A percentile compares a stretch with the other conserved stretches of the same genome.
Conservation (phyloP, 2,888 invertebrate species). For the Sphaeridia pumilis region DNA sequence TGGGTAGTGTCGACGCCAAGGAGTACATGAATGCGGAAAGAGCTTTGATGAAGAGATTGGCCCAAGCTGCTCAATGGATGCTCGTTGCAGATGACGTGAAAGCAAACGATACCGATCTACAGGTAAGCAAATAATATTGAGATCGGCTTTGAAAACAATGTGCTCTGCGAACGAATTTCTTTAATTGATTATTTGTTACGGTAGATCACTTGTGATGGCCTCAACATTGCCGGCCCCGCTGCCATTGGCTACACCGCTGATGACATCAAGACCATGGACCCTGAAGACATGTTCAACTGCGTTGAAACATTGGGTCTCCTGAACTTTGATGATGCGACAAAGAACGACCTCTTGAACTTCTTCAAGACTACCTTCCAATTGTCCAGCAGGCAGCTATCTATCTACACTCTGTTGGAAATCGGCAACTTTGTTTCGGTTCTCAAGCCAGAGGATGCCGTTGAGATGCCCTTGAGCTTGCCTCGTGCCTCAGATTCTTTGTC, state of each 20-base stretch:
- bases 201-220: slow-evolving; percentile 34
- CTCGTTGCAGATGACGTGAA: neutral
- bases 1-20: slow-evolving; percentile 16
- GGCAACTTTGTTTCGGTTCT: slow-evolving; percentile 30
- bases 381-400: slow-evolving; percentile 15
- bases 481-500: slow-evolving; percentile 23
- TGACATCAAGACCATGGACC: slow-evolving; percentile 23
- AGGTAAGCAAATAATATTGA: slow-evolving; percentile 3
- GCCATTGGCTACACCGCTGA: slow-evolving; percentile 27
- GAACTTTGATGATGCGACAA: slow-evolving; percentile 31
- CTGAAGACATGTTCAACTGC: slow-evolving; percentile 28
- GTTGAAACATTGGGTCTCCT: slow-evolving; percentile 28
- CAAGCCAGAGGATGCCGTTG: neutral
- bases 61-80: slow-evolving; percentile 28
- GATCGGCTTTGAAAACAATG: no score
- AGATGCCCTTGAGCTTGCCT: slow-evolving; percentile 26
- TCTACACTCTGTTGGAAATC: slow-evolving; percentile 28
- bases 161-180: neutral
- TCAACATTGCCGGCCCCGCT: slow-evolving; percentile 30
- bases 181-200: slow-evolving; percentile 2
- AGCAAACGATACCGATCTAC: neutral
- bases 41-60: slow-evolving; percentile 23
- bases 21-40: slow-evolving; percentile 20
- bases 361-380: slow-evolving; percentile 23
- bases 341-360: slow-evolving; percentile 19